Evolutionary conservation across 2,797 vertebrate genomes (phyloP).

Genomic region (Lacerta agilis): DNA sequence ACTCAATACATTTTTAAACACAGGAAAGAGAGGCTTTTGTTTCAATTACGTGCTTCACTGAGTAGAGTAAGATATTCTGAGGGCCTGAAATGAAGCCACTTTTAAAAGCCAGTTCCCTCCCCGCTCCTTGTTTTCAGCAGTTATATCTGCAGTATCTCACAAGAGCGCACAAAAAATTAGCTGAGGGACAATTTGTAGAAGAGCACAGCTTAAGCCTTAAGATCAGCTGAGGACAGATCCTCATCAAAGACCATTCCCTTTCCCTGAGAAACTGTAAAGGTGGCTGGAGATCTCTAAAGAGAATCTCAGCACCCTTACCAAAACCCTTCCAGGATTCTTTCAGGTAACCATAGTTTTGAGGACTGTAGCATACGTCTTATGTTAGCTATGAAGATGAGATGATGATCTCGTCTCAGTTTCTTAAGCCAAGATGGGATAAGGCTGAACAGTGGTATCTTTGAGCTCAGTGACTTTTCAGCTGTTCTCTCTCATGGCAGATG

Average conservation of each 20-base stretch:
- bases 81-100: not conserved
- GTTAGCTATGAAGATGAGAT: not conserved
- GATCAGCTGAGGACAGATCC: not conserved
- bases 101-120: not conserved
- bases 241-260: not conserved
- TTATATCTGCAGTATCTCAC: not conserved
- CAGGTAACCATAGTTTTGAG: not conserved
- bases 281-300: not conserved
- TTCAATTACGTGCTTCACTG: not conserved
- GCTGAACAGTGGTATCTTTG: too few species aligned
- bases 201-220: not conserved
- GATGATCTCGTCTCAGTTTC: not conserved
- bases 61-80: not conserved
- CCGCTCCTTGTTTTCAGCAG: not conserved
- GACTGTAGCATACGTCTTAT: not conserved
- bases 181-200: not conserved
- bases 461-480: too few species aligned
- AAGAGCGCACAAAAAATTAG: not conserved
- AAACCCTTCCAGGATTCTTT: not conserved
- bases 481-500: not conserved
- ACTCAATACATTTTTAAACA: not conserved
- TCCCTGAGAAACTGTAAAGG: too few species aligned
- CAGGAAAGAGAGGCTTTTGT: not conserved
- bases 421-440: too few species aligned
- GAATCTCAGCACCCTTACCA: too few species aligned